These are phyloP conservation scores for Takifugu flavidus DNA, from an alignment of 2,113 vertebrate genomes.

Conservation along the genomic window DNA sequence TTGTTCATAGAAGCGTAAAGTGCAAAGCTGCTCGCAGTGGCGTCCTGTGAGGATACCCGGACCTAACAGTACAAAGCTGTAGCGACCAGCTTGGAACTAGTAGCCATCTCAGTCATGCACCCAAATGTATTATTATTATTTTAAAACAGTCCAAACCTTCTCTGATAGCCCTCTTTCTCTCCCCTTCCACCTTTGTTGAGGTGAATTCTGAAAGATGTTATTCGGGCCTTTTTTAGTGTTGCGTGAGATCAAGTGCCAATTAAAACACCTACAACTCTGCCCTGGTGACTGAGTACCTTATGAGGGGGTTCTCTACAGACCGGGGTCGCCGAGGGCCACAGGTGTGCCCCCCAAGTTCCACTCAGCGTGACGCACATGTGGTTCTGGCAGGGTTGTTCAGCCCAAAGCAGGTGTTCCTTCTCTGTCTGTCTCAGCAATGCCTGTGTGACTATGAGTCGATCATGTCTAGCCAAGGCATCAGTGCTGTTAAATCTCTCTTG, in stretches of 20 bases:
- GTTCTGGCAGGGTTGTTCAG: slow-evolving; percentile 40
- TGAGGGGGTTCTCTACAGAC: slow-evolving; percentile 45
- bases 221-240: slow-evolving; percentile 39
- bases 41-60: slow-evolving; percentile 54
- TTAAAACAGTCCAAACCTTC: neutral
- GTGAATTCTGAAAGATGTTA: slow-evolving; percentile 39
- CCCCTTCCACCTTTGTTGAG: slow-evolving; percentile 32
- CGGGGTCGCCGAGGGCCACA: slow-evolving; percentile 48
- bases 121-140: neutral
- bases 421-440: no score
- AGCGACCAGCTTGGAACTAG: slow-evolving; percentile 35
- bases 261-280: slow-evolving; percentile 58
- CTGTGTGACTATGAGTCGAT: no score
- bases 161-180: slow-evolving; percentile 16
- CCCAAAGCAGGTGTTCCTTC: slow-evolving; percentile 52
- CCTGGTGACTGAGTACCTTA: slow-evolving; percentile 42
- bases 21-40: slow-evolving; percentile 70
- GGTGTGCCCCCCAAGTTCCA: slow-evolving; percentile 49
- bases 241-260: slow-evolving; percentile 53
- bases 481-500: no score
- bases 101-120: slow-evolving; percentile 11
- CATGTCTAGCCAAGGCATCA: no score
- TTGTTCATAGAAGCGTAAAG: slow-evolving; percentile 69
- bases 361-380: slow-evolving; percentile 5
- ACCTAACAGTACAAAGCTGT: slow-evolving; percentile 45